These are phyloP conservation scores for Tamandua tetradactyla DNA, from an alignment of 2,797 vertebrate species.

Conservation along the genomic window DNA sequence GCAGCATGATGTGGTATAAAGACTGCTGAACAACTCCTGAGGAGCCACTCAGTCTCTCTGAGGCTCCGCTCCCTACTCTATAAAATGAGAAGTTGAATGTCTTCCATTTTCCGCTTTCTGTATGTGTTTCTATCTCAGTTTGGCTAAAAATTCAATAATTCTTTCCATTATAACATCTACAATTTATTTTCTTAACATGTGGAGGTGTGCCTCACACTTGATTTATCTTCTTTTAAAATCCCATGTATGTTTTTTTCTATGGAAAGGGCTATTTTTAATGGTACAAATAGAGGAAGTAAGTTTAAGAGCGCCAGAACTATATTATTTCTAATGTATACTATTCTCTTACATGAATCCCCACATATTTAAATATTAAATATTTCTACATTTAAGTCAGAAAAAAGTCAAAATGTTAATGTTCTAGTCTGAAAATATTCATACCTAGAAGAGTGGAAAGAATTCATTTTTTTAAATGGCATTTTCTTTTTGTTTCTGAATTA, in stretches of 20 bases:
- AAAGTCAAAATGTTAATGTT: no score
- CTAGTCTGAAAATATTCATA: no score
- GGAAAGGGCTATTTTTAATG: background rate
- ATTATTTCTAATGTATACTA: no score
- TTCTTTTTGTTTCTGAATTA: conserved; percentile 11
- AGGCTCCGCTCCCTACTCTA: background rate
- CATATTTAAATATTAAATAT: no score
- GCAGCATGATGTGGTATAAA: background rate
- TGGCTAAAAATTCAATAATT: background rate
- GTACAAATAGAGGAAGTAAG: no score
- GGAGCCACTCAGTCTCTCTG: background rate
- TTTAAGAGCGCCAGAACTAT: no score
- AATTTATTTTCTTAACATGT: background rate
- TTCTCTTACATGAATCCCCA: no score
- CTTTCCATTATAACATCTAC: background rate
- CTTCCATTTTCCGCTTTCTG: background rate
- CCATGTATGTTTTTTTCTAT: background rate
- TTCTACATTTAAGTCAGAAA: no score
- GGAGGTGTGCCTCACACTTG: background rate
- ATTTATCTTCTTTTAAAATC: background rate
- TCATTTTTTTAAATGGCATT: background rate
- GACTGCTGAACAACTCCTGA: no score
- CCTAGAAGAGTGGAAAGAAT: no score
- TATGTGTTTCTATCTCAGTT: background rate
- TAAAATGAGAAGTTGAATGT: background rate